Evolutionary conservation across 37 sponge, comb jelly and placozoan genomes (phyloP).

Genomic region (Agelas oroides): DNA sequence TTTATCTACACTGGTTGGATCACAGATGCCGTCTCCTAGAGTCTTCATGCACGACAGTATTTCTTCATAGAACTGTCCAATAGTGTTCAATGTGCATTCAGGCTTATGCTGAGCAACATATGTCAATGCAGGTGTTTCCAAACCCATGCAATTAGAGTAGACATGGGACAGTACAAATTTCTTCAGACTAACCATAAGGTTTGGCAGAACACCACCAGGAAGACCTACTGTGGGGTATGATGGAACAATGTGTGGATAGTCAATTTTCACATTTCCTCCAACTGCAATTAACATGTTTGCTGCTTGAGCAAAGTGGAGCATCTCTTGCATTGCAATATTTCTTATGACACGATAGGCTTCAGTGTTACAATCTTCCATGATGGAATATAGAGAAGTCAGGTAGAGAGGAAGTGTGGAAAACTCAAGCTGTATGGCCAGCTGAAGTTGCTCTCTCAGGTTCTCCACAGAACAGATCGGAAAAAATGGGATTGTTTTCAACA

Average conservation of each 20-base stretch:
- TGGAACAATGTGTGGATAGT: slow-evolving; percentile 4
- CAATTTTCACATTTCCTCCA: slow-evolving; percentile 28
- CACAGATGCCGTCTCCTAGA: slow-evolving; percentile 23
- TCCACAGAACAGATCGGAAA: not conserved
- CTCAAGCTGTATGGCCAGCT: slow-evolving; percentile 39
- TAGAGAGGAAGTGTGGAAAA: slow-evolving; percentile 45
- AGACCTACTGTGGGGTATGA: slow-evolving; percentile 22
- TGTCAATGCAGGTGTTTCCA: slow-evolving; percentile 12
- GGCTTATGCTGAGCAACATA: not conserved
- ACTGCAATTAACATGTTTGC: slow-evolving; percentile 52
- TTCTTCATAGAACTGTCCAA: slow-evolving; percentile 57
- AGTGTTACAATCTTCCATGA: slow-evolving; percentile 21
- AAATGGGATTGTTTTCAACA: too few relatives aligned
- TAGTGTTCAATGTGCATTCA: slow-evolving; percentile 17
- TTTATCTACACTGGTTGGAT: not conserved
- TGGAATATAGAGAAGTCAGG: slow-evolving; percentile 37
- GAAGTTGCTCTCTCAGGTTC: not conserved
- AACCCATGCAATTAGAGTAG: slow-evolving; percentile 24
- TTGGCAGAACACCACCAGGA: slow-evolving; percentile 37
- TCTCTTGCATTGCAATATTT: slow-evolving; percentile 40
- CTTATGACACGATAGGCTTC: slow-evolving; percentile 26
- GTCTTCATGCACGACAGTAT: slow-evolving; percentile 38
- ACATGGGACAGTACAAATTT: slow-evolving; percentile 14
- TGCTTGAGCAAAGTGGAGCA: slow-evolving; percentile 47
- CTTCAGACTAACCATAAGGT: slow-evolving; percentile 18